Evolutionary conservation across 2,113 vertebrate species (phyloP), one percentile per base, ranked within the genome.

Genomic region (Caloenas nicobarica): DNA sequence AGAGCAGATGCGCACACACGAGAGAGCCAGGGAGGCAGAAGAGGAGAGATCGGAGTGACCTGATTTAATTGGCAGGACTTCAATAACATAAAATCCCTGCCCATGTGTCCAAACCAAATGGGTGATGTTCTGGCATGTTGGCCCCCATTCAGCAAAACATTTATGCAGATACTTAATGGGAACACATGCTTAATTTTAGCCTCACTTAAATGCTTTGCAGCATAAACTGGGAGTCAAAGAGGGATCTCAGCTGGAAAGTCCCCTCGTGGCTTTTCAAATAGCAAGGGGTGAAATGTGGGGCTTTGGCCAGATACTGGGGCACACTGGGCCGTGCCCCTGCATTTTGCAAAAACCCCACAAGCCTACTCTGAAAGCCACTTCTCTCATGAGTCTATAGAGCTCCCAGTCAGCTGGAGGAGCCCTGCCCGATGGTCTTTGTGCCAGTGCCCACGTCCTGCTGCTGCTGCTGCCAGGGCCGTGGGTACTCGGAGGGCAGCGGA

Each of bases 31-130:
- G 31, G 74, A 80, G 53, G 82, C 89, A 64, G 84, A 36, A 62
- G 53, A 72, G 88, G 74, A 89, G 82, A 68, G 88, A 72, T 50
- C 50, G 79, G 71, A 94, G 79, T 95, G 95, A 96, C 94, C 95
- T 95, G 95, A 95, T 96, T 95, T 96, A 89, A 88, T 95, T 95
- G 93, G 94, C 93, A 93, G 86, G 91, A 77, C 87, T 95, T 93
- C 91, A 95, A 86, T 88, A 79, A 28, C 89, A 92, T 53, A 54
- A 61, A 87, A 72, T 79, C 83, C 73, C 69, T 89, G 78, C 85
- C 91, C 84, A 14, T 79, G 91, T 82, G 91, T 81, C 88, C 87
- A 54, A 36, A 84, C 70, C 91, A 78, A 95, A 92, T 71, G 86
- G 91, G 72, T 78, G 86, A 83, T 92, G 87, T 71, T 93, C 71